These are phyloP conservation scores for Lagopus muta DNA, from an alignment of 2,113 vertebrate species.

Conservation along the genomic window DNA sequence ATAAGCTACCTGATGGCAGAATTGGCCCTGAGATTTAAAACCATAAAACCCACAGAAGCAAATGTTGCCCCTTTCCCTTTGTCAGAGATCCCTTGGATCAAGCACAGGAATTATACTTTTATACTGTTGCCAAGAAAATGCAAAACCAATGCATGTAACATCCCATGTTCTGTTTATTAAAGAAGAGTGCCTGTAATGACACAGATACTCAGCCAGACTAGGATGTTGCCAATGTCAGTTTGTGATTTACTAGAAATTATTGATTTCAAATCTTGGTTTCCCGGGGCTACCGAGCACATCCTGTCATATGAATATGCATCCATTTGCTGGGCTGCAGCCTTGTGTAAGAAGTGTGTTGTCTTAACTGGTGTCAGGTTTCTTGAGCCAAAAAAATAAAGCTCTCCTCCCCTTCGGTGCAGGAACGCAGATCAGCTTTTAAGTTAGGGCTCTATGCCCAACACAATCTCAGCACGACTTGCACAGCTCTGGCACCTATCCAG, in stretches of 20 bases:
- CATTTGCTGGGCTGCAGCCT: conserved; percentile 54
- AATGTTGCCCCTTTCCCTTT: conserved; percentile 52
- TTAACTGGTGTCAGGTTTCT: neutral
- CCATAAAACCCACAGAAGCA: conserved; percentile 31
- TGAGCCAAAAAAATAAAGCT: conserved; percentile 13
- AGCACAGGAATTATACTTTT: conserved; percentile 41
- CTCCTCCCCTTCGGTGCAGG: neutral
- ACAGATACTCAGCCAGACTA: conserved; percentile 63
- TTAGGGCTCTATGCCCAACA: neutral
- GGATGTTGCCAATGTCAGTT: conserved; percentile 62
- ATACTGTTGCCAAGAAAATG: conserved; percentile 56
- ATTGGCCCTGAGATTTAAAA: conserved; percentile 50
- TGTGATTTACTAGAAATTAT: conserved; percentile 75
- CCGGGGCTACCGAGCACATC: conserved; percentile 67
- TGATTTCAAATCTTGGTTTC: conserved; percentile 78
- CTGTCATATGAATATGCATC: conserved; percentile 51
- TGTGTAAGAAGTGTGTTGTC: conserved; percentile 1
- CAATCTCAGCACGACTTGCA: neutral
- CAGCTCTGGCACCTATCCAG: neutral
- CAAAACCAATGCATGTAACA: conserved; percentile 19
- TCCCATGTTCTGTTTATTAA: conserved; percentile 44
- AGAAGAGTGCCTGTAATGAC: conserved; percentile 63
- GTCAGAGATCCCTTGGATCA: conserved; percentile 26
- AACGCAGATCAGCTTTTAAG: neutral
- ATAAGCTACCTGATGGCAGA: conserved; percentile 63